Conservation (phyloP, 2,113 vertebrate species). For the Laticauda colubrina region DNA sequence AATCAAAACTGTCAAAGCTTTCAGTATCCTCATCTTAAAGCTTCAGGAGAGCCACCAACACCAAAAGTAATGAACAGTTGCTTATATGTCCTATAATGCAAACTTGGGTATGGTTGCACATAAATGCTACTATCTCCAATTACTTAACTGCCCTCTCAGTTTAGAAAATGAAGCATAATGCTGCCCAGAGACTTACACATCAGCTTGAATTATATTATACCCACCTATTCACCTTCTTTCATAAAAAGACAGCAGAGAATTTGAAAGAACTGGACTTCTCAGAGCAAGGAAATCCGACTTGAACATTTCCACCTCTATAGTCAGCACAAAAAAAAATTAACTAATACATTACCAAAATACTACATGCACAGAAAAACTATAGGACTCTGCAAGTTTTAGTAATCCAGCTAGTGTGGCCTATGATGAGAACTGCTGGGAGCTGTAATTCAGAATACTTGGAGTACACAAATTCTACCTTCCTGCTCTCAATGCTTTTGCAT, state of each 20-base stretch:
- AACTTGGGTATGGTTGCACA: background rate
- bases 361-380: background rate
- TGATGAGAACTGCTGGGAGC: background rate
- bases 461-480: background rate
- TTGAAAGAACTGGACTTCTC: background rate
- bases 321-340: background rate
- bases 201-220: too few relatives aligned
- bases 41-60: background rate
- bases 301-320: background rate
- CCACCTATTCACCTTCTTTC: background rate
- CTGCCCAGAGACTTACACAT: background rate
- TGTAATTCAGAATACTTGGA: background rate
- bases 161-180: background rate
- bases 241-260: background rate
- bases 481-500: background rate
- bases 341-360: background rate
- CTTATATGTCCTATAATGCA: background rate
- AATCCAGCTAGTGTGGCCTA: background rate
- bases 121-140: background rate
- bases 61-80: background rate
- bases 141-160: background rate
- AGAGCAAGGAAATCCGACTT: background rate
- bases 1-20: background rate
- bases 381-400: background rate
- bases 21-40: too few relatives aligned